Conservation (phyloP, 2,888 invertebrate species). For the Drosophila putrida region DNA sequence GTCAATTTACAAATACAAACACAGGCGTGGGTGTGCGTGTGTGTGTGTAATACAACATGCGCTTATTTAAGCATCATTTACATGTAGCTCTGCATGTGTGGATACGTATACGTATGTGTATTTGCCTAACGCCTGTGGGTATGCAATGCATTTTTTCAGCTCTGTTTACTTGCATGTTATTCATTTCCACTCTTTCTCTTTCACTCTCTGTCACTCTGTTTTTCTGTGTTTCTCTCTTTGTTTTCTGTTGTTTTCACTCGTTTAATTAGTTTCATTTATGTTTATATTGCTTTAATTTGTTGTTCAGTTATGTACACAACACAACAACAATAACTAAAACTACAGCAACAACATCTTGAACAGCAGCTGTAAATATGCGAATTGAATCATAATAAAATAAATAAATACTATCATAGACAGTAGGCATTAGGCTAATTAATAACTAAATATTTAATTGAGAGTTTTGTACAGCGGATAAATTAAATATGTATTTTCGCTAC, state of each 20-base stretch:
- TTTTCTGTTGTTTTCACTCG: conserved; percentile 47
- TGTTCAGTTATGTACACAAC: conserved; percentile 68
- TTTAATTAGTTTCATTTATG: conserved; percentile 73
- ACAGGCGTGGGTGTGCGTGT: conserved; percentile 12
- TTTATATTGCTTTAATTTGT: conserved; percentile 73
- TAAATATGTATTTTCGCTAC: conserved; percentile 15
- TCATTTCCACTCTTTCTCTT: conserved; percentile 21
- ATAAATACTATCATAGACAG: conserved; percentile 30
- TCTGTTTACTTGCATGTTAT: conserved; percentile 58
- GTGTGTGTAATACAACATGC: conserved; percentile 30
- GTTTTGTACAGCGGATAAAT: conserved; percentile 22
- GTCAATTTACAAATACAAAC: conserved; percentile 62
- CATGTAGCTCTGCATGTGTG: conserved; percentile 39
- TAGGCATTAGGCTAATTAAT: conserved; percentile 46
- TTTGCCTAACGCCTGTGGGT: conserved; percentile 21
- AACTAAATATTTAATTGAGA: conserved; percentile 23
- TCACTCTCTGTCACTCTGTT: conserved; percentile 5
- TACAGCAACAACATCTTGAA: conserved; percentile 34
- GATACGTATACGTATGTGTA: conserved; percentile 23
- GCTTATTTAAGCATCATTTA: conserved; percentile 57
- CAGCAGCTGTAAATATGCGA: conserved; percentile 68
- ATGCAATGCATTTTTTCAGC: conserved; percentile 45
- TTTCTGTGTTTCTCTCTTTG: conserved; percentile 8
- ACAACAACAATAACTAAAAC: conserved; percentile 34
- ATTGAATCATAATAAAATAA: conserved; percentile 32